Conservation (phyloP, 2,113 vertebrate genomes). For the Vulpes vulpes region DNA sequence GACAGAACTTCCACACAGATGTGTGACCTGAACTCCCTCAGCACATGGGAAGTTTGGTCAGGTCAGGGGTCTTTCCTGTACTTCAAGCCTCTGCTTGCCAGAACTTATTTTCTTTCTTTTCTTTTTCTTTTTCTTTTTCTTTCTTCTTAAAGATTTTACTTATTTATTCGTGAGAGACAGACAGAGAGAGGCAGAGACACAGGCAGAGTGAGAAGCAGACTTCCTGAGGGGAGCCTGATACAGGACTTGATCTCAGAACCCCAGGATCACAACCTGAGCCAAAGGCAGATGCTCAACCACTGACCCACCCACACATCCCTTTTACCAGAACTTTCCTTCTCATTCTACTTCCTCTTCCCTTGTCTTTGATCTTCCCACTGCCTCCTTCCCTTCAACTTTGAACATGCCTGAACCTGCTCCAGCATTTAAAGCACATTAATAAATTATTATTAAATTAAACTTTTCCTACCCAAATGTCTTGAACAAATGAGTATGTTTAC, state of each 20-base stretch:
- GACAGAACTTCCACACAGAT: not conserved
- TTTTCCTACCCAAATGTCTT: slow-evolving; percentile 21
- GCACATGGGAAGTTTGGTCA: not conserved
- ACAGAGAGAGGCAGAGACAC: too few relatives aligned
- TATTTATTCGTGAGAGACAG: too few relatives aligned
- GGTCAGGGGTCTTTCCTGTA: not conserved
- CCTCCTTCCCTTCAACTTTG: slow-evolving; percentile 11
- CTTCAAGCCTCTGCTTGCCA: not conserved
- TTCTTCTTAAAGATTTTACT: too few relatives aligned
- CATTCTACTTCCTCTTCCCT: not conserved
- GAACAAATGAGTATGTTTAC: not conserved
- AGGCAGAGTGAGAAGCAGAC: too few relatives aligned
- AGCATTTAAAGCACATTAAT: not conserved
- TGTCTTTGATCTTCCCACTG: slow-evolving; percentile 38
- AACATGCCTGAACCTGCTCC: not conserved
- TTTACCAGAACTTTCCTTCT: not conserved
- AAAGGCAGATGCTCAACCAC: too few relatives aligned
- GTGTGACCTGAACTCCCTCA: not conserved
- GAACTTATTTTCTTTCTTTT: not conserved
- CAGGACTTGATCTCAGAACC: too few relatives aligned
- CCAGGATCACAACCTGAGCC: too few relatives aligned
- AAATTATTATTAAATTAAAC: not conserved
- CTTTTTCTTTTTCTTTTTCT: too few relatives aligned
- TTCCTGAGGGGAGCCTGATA: too few relatives aligned
- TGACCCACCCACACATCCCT: too few relatives aligned